Evolutionary conservation across 2,888 invertebrate genomes (phyloP), one percentile per base, ranked within the genome.

Genomic region (Polydrusus tereticollis): DNA sequence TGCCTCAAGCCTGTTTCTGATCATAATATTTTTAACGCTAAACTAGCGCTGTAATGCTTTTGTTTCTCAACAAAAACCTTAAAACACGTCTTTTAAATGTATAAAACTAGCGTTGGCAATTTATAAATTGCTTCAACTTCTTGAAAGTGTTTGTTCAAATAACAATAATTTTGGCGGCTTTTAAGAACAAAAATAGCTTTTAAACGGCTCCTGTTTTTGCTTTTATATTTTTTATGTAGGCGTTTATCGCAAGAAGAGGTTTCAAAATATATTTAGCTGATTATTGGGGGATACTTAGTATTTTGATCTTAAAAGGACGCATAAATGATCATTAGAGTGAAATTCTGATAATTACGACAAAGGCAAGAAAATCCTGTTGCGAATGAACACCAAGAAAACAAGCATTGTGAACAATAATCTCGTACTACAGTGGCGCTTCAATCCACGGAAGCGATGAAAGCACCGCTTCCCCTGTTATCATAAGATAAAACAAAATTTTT

Each of bases 81-180:
- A 26, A 50, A 50, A 26, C 26, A n/a, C n/a, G n/a, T 50, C 50
- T 50, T 50, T 50, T 21, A 52, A 29, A 29, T 65, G 55, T 65
- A 55, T 43, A 55, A 55, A 65, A 65, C 55, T 65, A 57, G 41
- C 65, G 52, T 57, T 52, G 50, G 52, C 64, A 64, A 64, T 64
- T 65, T 65, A 52, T 29, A 52, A 52, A 52, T 14, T 52, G 65
- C 55, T 47, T 41, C 43, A 36, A 55, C 57, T 65, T 65, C 65
- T 41, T 23, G 23, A 38, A 55, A 65, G 65, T 52, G 65, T 65
- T 33, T 50, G 50, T 64, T 65, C 55, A 65, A 65, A 65, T 65
- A 65, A 65, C 47, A 38, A 41, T 50, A 55, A 50, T 50, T 41
- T 41, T 43, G n/a, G 52, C 23, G 23, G 50, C 29, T 45, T 62